Base-by-base conservation (phyloP, 2,888 invertebrate species). In the Siphlonurus alternatus region DNA sequence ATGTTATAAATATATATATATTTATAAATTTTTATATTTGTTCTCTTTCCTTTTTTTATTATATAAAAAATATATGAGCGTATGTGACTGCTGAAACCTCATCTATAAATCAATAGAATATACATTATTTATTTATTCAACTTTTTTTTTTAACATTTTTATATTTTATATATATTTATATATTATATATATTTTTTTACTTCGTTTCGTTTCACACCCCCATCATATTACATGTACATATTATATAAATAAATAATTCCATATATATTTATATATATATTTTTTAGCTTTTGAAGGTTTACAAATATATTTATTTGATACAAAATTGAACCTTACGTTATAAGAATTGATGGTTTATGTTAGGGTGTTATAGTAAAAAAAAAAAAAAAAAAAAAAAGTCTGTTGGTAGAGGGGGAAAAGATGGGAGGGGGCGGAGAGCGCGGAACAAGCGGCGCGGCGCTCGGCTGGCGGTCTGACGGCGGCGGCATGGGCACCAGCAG, bases 211-310 rank as follows among this genome's bases (percentile, higher is more conserved):
- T 72, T 72, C 71, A 71, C 71, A 71, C 71, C 70, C 70, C 69
- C 70, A 68, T 70, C 63, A 56, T 59, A 71, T 72, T 72, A 72
- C 71, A 71, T 71, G 71, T 71, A 71, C 71, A 72, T 71, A 71
- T 71, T 71, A 71, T 72, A 72, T 72, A 71, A 71, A 71, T 72
- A 72, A 71, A 70, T 69, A 69, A 71, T 69, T 68, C 15, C n/a
- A n/a, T n/a, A n/a, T n/a, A n/a, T n/a, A n/a, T n/a, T n/a, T n/a
- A n/a, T n/a, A n/a, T n/a, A n/a, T n/a, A n/a, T n/a, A n/a, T 38
- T 38, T 38, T 38, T 38, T 38, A 38, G 38, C 38, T 38, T 38
- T 38, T 38, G 38, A 38, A 38, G 38, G 38, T 38, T 38, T 38
- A 38, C 38, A 38, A 38, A n/a, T n/a, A n/a, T n/a, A n/a, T n/a